Evolutionary conservation across 2,888 invertebrate genomes (phyloP), one percentile per base, ranked within the genome.

Genomic region (Meta bourneti): DNA sequence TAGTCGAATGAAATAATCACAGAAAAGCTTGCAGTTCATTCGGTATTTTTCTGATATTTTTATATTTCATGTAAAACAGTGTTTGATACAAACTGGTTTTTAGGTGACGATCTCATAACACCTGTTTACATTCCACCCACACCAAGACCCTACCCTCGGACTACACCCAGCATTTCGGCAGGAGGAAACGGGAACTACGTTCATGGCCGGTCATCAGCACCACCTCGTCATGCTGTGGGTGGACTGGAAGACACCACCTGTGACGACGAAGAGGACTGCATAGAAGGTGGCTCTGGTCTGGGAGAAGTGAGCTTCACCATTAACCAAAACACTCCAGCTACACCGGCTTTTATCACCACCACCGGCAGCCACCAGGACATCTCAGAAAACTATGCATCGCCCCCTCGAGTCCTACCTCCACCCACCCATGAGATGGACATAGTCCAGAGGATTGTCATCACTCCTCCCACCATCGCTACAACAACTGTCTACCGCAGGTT

Each of bases 91-190:
- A 61, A 61, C 61, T 16, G 61, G 51, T 71, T 80, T 69, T 92
- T 94, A 93, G 95, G 95, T 6, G 98, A 98, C 94, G 98, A 98
- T 94, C 96, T 99, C 89, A 98, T 98, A 93, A 98, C 98, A 0
- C 98, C 98, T 0, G 98, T 98, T 0, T 98, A 98, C 95, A 97
- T 98, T 16, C 97, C 98, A 11, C 92, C 92, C 4, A 92, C 92
- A n/a, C 89, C 90, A 72, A 86, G 89, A 13, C 90, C 92, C 5
- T 77, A 87, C 20, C 83, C 92, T 1, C 49, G 90, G 7, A 92
- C 92, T 0, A 90, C 92, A 1, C 92, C 92, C 54, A 83, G 91
- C 16, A 70, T 87, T 11, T 72, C 77, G 4, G 86, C 49, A 34
- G 86, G 78, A 13, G 87, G 82, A 0, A 16, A 52, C 20, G 85